These are phyloP conservation scores for Diabrotica virgifera DNA, from an alignment of 1,140 invertebrate genomes.

Conservation along the genomic window DNA sequence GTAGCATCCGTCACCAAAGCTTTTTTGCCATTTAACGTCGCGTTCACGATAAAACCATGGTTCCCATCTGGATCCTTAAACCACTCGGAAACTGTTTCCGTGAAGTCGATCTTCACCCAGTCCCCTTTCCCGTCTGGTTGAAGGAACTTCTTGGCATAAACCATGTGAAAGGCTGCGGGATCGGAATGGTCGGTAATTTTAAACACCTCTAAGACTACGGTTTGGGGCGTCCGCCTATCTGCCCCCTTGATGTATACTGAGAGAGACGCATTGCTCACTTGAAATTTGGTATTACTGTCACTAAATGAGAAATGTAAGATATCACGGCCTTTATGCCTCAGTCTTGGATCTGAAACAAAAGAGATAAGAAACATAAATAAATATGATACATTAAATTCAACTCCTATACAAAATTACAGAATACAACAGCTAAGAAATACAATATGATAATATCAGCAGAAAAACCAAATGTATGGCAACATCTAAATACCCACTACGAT, in stretches of 20 bases:
- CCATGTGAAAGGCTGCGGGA: slow-evolving; percentile 29
- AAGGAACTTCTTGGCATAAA: slow-evolving; percentile 32
- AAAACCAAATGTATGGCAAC: too few species aligned
- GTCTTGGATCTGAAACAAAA: slow-evolving; percentile 47
- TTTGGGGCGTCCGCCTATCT: slow-evolving; percentile 32
- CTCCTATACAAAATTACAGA: too few species aligned
- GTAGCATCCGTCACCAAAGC: slow-evolving; percentile 37
- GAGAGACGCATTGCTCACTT: slow-evolving; percentile 51
- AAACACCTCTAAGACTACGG: slow-evolving; percentile 40
- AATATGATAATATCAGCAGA: too few species aligned
- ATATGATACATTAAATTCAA: too few species aligned
- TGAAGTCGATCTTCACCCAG: slow-evolving; percentile 73
- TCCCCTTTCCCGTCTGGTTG: slow-evolving; percentile 53
- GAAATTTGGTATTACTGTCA: slow-evolving; percentile 49
- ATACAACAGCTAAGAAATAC: too few species aligned
- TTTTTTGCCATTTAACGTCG: slow-evolving; percentile 51
- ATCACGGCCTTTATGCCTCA: slow-evolving; percentile 48
- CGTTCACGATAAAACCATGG: slow-evolving; percentile 71
- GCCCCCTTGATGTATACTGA: slow-evolving; percentile 50
- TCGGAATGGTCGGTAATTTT: slow-evolving; percentile 40
- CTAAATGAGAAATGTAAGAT: slow-evolving; percentile 54
- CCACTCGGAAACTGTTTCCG: slow-evolving; percentile 73
- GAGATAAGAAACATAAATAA: too few species aligned
- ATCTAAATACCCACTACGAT: too few species aligned
- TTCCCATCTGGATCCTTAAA: slow-evolving; percentile 68